Conservation (phyloP, 2,888 invertebrate genomes). For the Eupithecia subfuscata region DNA sequence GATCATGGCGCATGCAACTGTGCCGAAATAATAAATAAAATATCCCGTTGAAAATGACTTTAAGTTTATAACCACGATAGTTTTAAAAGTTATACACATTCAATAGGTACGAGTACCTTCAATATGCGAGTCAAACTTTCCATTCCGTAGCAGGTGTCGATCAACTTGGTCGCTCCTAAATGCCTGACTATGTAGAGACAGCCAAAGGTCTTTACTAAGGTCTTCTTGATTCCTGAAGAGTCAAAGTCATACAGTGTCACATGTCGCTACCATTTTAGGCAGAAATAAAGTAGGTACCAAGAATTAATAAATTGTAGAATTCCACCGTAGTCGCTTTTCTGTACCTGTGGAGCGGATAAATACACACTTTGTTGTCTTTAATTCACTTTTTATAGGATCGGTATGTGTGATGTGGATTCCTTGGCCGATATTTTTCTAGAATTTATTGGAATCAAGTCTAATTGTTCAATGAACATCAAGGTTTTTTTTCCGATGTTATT, state of each 20-base stretch:
- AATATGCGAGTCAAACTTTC: conserved; percentile 22
- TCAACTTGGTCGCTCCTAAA: conserved; percentile 31
- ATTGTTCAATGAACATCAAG: conserved; percentile 61
- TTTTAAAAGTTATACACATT: background rate
- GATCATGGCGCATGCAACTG: background rate
- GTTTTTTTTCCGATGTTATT: conserved; percentile 41
- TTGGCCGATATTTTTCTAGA: conserved; percentile 66
- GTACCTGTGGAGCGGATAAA: conserved; percentile 55
- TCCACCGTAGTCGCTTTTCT: conserved; percentile 57
- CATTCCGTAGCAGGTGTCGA: conserved; percentile 31
- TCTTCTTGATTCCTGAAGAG: conserved; percentile 37
- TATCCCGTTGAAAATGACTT: background rate
- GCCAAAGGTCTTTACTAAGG: conserved; percentile 41
- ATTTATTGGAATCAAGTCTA: conserved; percentile 62
- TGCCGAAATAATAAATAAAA: background rate
- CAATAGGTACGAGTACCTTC: background rate
- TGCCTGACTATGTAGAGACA: conserved; percentile 40
- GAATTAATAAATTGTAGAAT: conserved; percentile 62
- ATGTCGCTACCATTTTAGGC: conserved; percentile 48
- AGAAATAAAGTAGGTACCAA: conserved; percentile 33
- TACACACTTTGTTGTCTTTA: conserved; percentile 56
- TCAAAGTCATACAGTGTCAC: conserved; percentile 29
- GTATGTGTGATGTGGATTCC: conserved; percentile 67
- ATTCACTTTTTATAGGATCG: conserved; percentile 73
- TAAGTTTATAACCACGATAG: background rate